Conservation (phyloP, 2,113 vertebrate genomes). For the Paradoxurus hermaphroditus region DNA sequence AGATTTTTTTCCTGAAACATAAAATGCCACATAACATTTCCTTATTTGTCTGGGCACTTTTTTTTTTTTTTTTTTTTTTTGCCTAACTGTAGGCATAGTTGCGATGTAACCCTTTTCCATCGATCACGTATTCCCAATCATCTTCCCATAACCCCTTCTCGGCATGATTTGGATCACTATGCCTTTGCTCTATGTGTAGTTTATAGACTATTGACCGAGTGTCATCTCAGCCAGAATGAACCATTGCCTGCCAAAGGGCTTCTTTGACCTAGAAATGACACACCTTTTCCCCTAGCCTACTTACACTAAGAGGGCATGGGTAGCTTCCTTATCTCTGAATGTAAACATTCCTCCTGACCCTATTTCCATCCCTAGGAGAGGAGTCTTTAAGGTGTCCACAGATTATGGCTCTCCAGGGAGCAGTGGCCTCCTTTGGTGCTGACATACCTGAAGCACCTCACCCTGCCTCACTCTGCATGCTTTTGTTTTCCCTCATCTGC, state of each 20-base stretch:
- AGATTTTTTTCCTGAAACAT: background rate
- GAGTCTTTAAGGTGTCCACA: background rate
- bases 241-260: background rate
- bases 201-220: background rate
- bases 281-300: background rate
- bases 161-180: background rate
- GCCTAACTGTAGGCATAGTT: background rate
- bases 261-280: slow-evolving; percentile 22
- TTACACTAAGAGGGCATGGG: background rate
- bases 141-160: background rate
- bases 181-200: background rate
- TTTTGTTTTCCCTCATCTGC: background rate
- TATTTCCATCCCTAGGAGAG: background rate
- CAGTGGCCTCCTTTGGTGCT: background rate
- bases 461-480: accelerated
- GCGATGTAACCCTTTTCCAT: background rate
- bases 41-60: background rate
- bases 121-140: background rate
- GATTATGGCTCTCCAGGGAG: background rate
- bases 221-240: background rate
- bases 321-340: background rate
- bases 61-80: background rate
- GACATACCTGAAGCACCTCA: accelerated
- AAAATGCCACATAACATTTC: background rate
- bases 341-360: background rate